A percentile compares a stretch with the other conserved stretches of the same genome.
phyloP scores from a whole-genome alignment of 2,113 vertebrate species.

The Semicossyphus pulcher region DNA sequence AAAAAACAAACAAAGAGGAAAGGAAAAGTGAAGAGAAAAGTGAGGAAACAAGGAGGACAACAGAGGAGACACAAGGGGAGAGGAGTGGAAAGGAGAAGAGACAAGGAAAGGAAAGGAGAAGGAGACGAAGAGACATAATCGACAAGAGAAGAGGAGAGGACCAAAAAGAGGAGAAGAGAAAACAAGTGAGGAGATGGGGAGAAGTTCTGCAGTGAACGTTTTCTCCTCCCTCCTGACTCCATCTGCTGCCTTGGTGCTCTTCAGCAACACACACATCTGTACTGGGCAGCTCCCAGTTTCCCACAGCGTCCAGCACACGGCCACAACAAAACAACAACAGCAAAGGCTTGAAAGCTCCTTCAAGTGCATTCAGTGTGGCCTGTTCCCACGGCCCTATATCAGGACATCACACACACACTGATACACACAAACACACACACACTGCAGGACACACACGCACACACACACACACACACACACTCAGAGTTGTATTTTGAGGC shows the following conservation, averaged over 20 bases:
- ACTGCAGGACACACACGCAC: slow-evolving; percentile 18
- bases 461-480: slow-evolving; percentile 28
- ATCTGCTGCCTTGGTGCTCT: slow-evolving; percentile 25
- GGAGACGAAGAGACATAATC: no score
- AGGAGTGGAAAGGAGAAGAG: no score
- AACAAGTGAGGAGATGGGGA: no score
- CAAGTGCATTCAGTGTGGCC: slow-evolving; percentile 20
- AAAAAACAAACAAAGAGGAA: no score
- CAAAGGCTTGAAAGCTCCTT: slow-evolving; percentile 25
- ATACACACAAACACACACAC: slow-evolving; percentile 17
- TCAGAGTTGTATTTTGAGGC: slow-evolving; percentile 51
- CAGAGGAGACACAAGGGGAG: no score
- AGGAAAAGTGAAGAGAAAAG: no score
- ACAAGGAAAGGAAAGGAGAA: no score
- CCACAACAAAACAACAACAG: slow-evolving; percentile 26
- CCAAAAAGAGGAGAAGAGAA: no score
- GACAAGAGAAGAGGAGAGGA: no score
- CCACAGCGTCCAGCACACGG: slow-evolving; percentile 12
- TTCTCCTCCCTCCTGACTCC: slow-evolving; percentile 1
- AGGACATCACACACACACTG: slow-evolving; percentile 18
- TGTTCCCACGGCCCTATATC: slow-evolving; percentile 69
- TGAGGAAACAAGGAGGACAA: no score
- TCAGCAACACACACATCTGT: slow-evolving; percentile 19
- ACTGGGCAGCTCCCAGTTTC: slow-evolving; percentile 36
- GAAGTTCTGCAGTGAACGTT: no score